Conservation (phyloP, 2,797 vertebrate species). For the Craterocephalus amniculus region DNA sequence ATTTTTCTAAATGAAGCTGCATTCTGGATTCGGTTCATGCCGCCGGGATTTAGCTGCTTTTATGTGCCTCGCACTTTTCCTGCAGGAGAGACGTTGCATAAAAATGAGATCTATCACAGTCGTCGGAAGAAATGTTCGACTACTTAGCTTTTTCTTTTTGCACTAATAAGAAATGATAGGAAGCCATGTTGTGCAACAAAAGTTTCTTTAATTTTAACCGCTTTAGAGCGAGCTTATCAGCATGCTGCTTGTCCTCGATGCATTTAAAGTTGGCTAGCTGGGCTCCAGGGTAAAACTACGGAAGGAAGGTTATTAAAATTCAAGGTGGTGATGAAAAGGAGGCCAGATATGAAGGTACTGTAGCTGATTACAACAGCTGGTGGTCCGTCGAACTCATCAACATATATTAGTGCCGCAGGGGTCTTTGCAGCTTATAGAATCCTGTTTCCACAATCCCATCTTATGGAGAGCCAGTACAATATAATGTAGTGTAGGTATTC, state of each 20-base stretch:
- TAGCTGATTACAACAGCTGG: constrained; percentile 57
- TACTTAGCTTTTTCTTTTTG: constrained; percentile 4
- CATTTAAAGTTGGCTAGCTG: constrained; percentile 36
- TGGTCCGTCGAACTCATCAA: constrained; percentile 14
- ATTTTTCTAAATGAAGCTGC: neutral
- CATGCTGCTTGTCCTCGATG: constrained; percentile 34
- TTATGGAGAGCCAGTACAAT: constrained; percentile 34
- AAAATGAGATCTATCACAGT: neutral
- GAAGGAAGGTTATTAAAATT: constrained; percentile 51
- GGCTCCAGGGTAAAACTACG: constrained; percentile 49
- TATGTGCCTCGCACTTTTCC: neutral
- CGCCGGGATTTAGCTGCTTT: neutral
- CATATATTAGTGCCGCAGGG: constrained; percentile 26
- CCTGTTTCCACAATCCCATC: constrained; percentile 7
- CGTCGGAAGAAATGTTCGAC: neutral
- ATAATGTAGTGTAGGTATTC: constrained; percentile 23
- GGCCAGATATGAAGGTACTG: neutral
- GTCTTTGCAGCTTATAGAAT: constrained; percentile 45
- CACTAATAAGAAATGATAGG: constrained; percentile 3
- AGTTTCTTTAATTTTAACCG: constrained; percentile 27
- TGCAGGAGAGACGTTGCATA: neutral
- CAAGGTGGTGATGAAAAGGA: constrained; percentile 16
- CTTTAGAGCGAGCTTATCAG: constrained; percentile 41
- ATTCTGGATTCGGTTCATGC: neutral
- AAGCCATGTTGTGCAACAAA: constrained; percentile 12